Evolutionary conservation across 2,113 vertebrate genomes (phyloP), one percentile per base, ranked within the genome.

Genomic region (Campylomormyrus numenius): DNA sequence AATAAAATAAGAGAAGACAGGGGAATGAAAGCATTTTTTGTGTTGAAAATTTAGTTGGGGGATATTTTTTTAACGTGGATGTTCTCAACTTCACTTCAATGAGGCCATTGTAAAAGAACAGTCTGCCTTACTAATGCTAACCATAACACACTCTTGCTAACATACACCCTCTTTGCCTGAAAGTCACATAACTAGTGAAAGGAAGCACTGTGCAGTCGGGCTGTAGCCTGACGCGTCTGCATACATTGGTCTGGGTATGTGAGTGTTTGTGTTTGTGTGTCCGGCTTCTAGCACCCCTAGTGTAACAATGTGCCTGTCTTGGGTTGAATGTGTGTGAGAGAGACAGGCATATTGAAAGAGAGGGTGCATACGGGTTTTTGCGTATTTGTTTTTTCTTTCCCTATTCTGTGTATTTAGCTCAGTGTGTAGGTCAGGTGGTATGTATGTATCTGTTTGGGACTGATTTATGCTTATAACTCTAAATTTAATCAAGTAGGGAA

Each of bases 31-130:
- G 93, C 11, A 3, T 85, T 92, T 92, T 94, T 90, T 94, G 92
- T 94, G 89, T 80, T 90, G 45, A 91, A 91, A 94, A 92, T 94
- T 93, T 94, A 93, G 91, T 90, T 92, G 91, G 91, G 90, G 87
- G 91, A 92, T 93, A 92, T 95, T 95, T 95, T 93, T 92, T 94
- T 89, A 94, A 95, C 94, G 92, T 90, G 93, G 93, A 95, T 94
- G 93, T 94, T 95, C 95, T 92, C 92, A 91, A 91, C 58, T 91
- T 92, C 91, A 62, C 93, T 94, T 95, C 93, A 94, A 94, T 95
- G 95, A 90, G 66, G 87, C 17, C 49, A 66, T 92, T 91, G 92
- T 96, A 94, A 96, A 95, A 94, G 95, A 91, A 53, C 91, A 88
- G 93, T 91, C 94, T 95, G 95, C 95, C 92, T 93, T 89, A 10